Evolutionary conservation across 2,797 vertebrate species (phyloP).

Genomic region (Cryptoprocta ferox): DNA sequence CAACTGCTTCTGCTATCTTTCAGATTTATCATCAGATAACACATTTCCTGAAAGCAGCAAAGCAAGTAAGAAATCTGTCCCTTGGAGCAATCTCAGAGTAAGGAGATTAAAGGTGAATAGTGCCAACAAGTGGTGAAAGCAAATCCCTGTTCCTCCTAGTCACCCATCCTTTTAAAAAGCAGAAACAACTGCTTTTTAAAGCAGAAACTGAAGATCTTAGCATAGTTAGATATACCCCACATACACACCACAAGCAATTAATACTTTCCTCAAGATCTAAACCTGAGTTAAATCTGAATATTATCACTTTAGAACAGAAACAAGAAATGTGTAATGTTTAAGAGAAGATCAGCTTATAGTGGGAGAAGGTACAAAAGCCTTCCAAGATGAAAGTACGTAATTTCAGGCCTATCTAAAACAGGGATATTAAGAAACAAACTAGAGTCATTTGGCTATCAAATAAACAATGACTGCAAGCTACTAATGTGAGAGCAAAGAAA

Average conservation of each 20-base stretch:
- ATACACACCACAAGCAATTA: background rate
- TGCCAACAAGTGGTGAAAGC: background rate
- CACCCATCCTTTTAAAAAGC: background rate
- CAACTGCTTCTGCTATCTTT: background rate
- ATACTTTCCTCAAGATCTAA: background rate
- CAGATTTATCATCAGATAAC: background rate
- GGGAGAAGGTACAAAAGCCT: background rate
- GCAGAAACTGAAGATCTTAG: background rate
- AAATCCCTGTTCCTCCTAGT: background rate
- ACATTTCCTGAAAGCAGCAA: background rate
- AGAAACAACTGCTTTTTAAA: too few relatives aligned
- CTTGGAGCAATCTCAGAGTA: background rate
- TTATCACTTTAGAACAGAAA: background rate
- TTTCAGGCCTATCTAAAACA: background rate
- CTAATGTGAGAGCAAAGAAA: background rate
- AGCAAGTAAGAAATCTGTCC: background rate
- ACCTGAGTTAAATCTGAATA: background rate
- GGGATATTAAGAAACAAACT: conserved; percentile 17
- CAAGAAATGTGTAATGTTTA: background rate
- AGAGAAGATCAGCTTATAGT: background rate
- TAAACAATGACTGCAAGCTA: background rate
- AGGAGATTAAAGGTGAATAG: background rate
- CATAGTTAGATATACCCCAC: background rate
- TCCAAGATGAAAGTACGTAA: background rate
- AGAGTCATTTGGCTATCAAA: background rate